Evolutionary conservation across 2,797 vertebrate species (phyloP).

Genomic region (Oreochromis grahami): DNA sequence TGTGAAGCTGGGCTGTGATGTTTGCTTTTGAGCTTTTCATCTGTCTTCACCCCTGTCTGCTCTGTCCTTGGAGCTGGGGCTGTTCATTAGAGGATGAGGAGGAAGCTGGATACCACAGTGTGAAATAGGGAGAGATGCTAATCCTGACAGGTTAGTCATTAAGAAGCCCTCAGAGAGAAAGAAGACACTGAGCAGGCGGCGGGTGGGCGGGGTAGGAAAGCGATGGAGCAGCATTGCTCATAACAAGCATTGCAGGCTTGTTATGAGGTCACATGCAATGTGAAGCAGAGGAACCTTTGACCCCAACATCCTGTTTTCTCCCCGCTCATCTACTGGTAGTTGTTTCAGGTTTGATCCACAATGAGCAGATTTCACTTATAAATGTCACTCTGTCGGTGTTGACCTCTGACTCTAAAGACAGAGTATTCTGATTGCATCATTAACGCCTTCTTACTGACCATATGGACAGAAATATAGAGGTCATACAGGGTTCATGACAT

Average conservation of each 20-base stretch:
- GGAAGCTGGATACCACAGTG: slow-evolving; percentile 52
- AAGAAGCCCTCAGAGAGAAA: slow-evolving; percentile 54
- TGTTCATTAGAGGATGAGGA: slow-evolving; percentile 61
- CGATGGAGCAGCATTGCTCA: not conserved
- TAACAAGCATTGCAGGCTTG: not conserved
- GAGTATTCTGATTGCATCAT: not conserved
- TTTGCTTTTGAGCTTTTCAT: slow-evolving; percentile 41
- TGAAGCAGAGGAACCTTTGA: slow-evolving; percentile 31
- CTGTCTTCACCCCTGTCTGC: slow-evolving; percentile 52
- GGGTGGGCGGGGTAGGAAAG: not conserved
- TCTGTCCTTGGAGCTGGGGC: slow-evolving; percentile 52
- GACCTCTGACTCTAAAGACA: slow-evolving; percentile 1
- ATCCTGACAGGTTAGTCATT: slow-evolving; percentile 73
- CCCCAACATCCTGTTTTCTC: slow-evolving; percentile 4
- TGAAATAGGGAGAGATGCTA: slow-evolving; percentile 66
- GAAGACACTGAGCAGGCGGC: slow-evolving; percentile 9
- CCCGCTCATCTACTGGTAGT: not conserved
- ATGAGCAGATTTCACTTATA: not conserved
- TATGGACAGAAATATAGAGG: not conserved
- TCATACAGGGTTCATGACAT: not conserved
- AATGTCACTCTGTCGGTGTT: not conserved
- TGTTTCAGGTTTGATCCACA: not conserved
- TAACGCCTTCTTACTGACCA: not conserved
- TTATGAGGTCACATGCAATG: slow-evolving; percentile 35
- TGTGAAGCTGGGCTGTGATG: slow-evolving; percentile 44